Evolutionary conservation across 2,888 invertebrate species (phyloP).

Genomic region (Carcina quercana): DNA sequence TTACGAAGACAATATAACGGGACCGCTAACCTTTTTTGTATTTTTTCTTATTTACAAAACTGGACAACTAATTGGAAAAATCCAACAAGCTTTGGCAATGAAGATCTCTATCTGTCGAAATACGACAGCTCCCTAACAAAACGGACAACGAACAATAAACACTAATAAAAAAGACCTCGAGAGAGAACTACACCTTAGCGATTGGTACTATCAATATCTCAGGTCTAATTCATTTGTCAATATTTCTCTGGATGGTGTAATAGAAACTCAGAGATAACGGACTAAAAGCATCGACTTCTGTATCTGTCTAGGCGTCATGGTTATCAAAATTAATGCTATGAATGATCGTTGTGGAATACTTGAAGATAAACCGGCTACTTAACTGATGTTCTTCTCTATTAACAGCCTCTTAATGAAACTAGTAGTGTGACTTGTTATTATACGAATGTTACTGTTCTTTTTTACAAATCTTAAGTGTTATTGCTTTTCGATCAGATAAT

Average conservation of each 20-base stretch:
- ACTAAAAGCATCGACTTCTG: constrained; percentile 65
- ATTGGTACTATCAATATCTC: constrained; percentile 34
- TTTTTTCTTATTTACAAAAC: constrained; percentile 30
- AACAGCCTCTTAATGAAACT: constrained; percentile 3
- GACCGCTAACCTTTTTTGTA: constrained; percentile 10
- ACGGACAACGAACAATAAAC: constrained; percentile 5
- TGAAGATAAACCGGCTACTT: constrained; percentile 21
- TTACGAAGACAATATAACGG: constrained; percentile 9
- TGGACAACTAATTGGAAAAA: constrained; percentile 37
- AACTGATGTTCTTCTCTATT: constrained; percentile 15
- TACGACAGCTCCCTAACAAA: constrained; percentile 27
- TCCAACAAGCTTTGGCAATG: constrained; percentile 25
- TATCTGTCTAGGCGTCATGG: constrained; percentile 58
- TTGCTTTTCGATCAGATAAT: constrained; percentile 39
- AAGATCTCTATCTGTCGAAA: constrained; percentile 40
- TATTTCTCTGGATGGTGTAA: constrained; percentile 41
- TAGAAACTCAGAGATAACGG: constrained; percentile 44
- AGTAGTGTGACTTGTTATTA: neutral
- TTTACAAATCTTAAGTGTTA: constrained; percentile 28
- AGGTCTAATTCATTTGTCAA: constrained; percentile 59
- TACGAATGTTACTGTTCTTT: constrained; percentile 6
- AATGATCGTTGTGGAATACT: constrained; percentile 41
- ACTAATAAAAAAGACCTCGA: neutral
- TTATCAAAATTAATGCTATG: constrained; percentile 66
- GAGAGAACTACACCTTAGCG: constrained; percentile 39